Conservation (phyloP, 1,140 invertebrate species). For the Camponotus floridanus region DNA sequence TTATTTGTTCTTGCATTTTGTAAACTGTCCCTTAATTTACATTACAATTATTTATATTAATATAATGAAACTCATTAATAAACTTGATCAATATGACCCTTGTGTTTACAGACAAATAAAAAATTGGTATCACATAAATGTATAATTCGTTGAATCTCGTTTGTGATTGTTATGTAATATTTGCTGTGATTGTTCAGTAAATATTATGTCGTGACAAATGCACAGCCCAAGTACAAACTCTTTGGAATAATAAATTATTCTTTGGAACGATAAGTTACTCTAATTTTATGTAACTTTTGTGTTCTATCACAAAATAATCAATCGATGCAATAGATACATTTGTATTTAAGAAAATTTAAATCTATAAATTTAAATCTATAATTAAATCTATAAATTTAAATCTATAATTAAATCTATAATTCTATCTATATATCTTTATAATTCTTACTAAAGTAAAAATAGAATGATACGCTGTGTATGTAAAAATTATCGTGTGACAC, state of each 20-base stretch:
- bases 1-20: slow-evolving; percentile 27
- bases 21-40: slow-evolving; percentile 35
- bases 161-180: background rate
- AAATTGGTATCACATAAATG: background rate
- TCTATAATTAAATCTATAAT: slow-evolving; percentile 8
- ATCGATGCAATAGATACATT: slow-evolving; percentile 2
- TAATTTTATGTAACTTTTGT: slow-evolving; percentile 10
- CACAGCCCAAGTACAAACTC: slow-evolving; percentile 46
- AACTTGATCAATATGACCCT: background rate
- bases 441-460: background rate
- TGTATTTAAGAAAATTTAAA: slow-evolving; percentile 25
- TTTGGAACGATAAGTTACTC: slow-evolving; percentile 42
- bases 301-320: background rate
- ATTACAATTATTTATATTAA: slow-evolving; percentile 24
- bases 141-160: slow-evolving; percentile 20
- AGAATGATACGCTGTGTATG: background rate
- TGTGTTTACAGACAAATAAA: slow-evolving; percentile 18
- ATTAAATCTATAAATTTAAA: too few relatives aligned
- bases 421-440: background rate
- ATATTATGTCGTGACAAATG: slow-evolving; percentile 31
- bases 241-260: slow-evolving; percentile 47
- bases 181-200: background rate
- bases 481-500: slow-evolving; percentile 5
- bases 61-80: slow-evolving; percentile 24
- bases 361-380: background rate